Percentiles rank a stretch among this genome's conserved stretches.
Conservation (phyloP, 2,797 vertebrate species). For the Micrastur ruficollis region DNA sequence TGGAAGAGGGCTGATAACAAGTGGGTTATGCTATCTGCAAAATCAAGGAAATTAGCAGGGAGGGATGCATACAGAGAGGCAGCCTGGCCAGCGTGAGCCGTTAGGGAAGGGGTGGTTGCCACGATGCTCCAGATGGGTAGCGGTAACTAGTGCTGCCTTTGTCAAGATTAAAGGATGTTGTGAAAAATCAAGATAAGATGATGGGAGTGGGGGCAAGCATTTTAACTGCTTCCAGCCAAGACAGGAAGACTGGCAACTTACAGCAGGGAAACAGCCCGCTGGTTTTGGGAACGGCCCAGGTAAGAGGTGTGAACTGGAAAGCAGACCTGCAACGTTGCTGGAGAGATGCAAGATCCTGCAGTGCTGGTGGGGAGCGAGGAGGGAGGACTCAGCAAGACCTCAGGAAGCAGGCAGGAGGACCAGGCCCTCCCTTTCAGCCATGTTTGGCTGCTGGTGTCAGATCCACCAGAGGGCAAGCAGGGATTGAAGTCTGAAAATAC, state of each 20-base stretch:
- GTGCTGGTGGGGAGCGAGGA: rapidly evolving
- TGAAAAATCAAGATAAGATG: neutral
- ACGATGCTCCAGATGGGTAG: neutral
- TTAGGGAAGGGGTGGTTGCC: neutral
- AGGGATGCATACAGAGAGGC: neutral
- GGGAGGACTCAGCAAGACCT: neutral
- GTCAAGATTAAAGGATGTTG: neutral
- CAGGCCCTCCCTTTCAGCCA: neutral
- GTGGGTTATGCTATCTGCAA: neutral
- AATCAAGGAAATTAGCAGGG: neutral
- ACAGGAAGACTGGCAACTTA: neutral
- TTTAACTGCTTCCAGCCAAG: neutral
- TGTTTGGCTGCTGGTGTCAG: rapidly evolving
- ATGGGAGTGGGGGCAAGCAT: neutral
- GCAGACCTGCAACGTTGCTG: neutral
- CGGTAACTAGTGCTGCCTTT: neutral
- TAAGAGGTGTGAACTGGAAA: neutral
- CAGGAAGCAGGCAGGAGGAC: neutral
- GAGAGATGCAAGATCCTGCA: neutral
- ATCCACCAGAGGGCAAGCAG: neutral
- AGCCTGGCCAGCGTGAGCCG: neutral
- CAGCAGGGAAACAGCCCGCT: neutral
- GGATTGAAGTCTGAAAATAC: neutral
- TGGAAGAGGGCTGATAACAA: neutral
- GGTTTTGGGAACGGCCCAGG: neutral